Percentiles rank a stretch among this genome's conserved stretches.
Evolutionary conservation across 64 coral and sea anemone species (phyloP).

Genomic region (Dendrophyllia cribrosa): DNA sequence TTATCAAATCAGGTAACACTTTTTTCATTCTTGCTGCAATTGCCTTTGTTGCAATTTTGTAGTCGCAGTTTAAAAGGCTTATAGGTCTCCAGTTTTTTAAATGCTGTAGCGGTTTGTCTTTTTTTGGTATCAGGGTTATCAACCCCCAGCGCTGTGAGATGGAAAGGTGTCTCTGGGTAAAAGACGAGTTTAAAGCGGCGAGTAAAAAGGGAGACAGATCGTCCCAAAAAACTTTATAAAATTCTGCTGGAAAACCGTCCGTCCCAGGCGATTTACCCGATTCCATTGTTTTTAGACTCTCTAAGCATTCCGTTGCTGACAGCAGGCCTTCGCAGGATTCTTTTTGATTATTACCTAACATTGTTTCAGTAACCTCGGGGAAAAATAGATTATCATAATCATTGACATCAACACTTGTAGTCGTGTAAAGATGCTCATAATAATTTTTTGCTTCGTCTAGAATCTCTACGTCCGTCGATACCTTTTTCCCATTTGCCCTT

Average conservation of each 20-base stretch:
- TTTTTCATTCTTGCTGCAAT: slow-evolving; percentile 12
- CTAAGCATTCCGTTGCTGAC: slow-evolving; percentile 30
- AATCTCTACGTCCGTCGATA: not conserved
- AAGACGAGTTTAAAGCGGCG: not conserved
- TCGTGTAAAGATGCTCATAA: no score
- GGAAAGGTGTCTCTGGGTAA: not conserved
- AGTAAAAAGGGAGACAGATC: slow-evolving; percentile 24
- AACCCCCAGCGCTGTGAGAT: slow-evolving; percentile 3
- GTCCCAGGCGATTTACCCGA: slow-evolving; percentile 25
- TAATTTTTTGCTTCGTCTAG: no score
- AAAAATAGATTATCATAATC: not conserved
- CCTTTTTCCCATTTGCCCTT: not conserved
- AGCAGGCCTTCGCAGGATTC: not conserved
- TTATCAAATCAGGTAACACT: not conserved
- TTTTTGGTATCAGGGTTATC: not conserved
- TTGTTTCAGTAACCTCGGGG: not conserved
- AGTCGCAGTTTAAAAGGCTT: slow-evolving; percentile 2
- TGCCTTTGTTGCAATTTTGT: slow-evolving; percentile 13
- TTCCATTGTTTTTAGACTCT: slow-evolving; percentile 30
- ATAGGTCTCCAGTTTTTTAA: slow-evolving; percentile 11
- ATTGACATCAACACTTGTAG: not conserved
- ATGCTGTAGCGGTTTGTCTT: not conserved
- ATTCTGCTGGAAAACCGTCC: slow-evolving; percentile 17
- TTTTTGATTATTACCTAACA: not conserved
- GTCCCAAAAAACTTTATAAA: slow-evolving; percentile 27